Conservation (phyloP, 2,888 invertebrate species). For the Trichopria drosophilae region DNA sequence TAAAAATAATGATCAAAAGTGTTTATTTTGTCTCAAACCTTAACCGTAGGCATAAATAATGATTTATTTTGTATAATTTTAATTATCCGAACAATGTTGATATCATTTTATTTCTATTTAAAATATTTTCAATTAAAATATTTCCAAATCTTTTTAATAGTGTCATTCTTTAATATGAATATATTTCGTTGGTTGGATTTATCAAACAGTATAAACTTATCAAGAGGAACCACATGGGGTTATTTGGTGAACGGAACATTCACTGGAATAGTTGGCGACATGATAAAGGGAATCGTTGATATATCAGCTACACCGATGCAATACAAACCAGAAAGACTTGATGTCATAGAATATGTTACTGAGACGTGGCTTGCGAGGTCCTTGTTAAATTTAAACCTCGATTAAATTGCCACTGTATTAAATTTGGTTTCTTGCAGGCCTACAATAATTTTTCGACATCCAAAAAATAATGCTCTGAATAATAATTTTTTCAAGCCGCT, state of each 20-base stretch:
- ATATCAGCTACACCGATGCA: slow-evolving; percentile 71
- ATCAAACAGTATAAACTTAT: slow-evolving; percentile 42
- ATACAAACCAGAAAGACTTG: slow-evolving; percentile 65
- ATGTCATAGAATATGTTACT: slow-evolving; percentile 64
- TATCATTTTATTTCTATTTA: too few relatives aligned
- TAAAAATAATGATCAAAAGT: too few relatives aligned
- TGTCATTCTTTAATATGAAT: not conserved
- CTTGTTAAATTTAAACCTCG: slow-evolving; percentile 12
- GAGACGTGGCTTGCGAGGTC: slow-evolving; percentile 68
- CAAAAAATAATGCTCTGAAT: slow-evolving; percentile 64
- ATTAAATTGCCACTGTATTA: not conserved
- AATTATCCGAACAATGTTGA: too few relatives aligned
- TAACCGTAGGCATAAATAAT: too few relatives aligned
- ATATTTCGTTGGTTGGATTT: not conserved
- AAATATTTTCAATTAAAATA: too few relatives aligned
- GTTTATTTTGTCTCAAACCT: too few relatives aligned
- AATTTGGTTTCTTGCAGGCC: too few relatives aligned
- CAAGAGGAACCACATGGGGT: slow-evolving; percentile 44
- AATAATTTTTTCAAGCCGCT: slow-evolving; percentile 70
- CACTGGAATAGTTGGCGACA: slow-evolving; percentile 47
- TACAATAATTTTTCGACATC: slow-evolving; percentile 71
- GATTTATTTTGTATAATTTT: too few relatives aligned
- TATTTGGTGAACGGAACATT: slow-evolving; percentile 46
- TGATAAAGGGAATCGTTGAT: slow-evolving; percentile 60
- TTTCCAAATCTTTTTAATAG: slow-evolving; percentile 2